Base-by-base conservation (phyloP, 64 coral and sea anemone genomes). In the Stylophora pistillata region DNA sequence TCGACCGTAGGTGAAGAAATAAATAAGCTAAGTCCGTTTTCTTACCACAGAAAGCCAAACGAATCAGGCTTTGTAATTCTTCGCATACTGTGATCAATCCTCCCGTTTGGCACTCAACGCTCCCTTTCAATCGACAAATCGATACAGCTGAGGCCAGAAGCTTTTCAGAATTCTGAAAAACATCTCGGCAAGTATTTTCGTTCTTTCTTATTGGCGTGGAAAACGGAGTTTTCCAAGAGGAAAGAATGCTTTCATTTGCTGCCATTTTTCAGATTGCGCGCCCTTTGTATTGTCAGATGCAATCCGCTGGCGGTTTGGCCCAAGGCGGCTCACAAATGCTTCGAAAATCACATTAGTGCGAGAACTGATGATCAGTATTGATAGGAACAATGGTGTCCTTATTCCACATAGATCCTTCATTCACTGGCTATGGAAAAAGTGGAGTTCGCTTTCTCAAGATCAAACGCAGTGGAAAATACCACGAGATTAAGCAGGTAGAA, bases 101-200 rank as follows among this genome's bases (percentile, higher is more conserved):
- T 5, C 97, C 97, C 41, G 94, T 99, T 93, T 99, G 97, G 53
- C 97, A 99, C 74, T 99, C 93, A 7, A 99, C 81, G 20, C 93
- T 91, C 13, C 97, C 97, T 74, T 99, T 95, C 17, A 99, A 76
- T 65, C 97, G 91, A 90, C 97, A 99, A 32, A 99, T 99, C 56
- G 97, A 99, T 61, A 99, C 97, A 63, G 97, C 94, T 62, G 97
- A 99, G 32, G 97, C 97, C 53, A 99, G 88, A 59, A 99, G 85
- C 53, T 99, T 99, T 55, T 99, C 97, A 7, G 88, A 88, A 76
- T 99, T 91, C 27, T 93, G 83, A 84, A 99, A 99, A 63, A 95
- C 63, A 57, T 99, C 97, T 80, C 81, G 91, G 23, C 57, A 75
- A 72, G 76, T 76, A 25, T 90, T 93, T 73, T 96, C 95, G 77